Base-by-base conservation (phyloP, 2,113 vertebrate species). In the Halichoerus grypus region DNA sequence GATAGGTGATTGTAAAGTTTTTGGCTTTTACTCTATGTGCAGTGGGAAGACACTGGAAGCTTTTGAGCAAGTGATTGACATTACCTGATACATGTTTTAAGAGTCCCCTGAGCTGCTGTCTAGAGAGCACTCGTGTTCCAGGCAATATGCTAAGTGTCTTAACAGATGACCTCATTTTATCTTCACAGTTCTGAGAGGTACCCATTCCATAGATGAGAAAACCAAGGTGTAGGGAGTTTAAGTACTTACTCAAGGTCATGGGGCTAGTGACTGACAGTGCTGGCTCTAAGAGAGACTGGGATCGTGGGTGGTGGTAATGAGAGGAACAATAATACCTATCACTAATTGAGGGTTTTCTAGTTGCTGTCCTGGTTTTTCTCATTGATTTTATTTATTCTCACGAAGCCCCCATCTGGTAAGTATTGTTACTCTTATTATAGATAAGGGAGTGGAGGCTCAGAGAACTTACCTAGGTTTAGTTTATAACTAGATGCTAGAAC, bases 361-460 rank as follows among this genome's bases (percentile, higher is more conserved):
- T 21, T 51, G 26, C n/a, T 83, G 77, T 13, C 4, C 13, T 79
- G 28, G 24, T 19, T 86, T 86, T 84, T 67, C 61, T 89, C 16
- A 53, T 83, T 42, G 83, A 61, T 85, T 90, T 95, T 67, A 59
- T 63, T 97, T 88, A 24, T 88, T 95, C 65, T 77, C 49, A 90
- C 12, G 90, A 24, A 57, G 77, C 82, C 7, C 28, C 31, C 84
- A 39, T 90, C 49, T 36, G 53, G 12, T 51, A 80, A 5, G 21
- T 31, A 59, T 49, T 77, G 18, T 14, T 88, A 61, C 22, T 11
- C 12, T 93, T 74, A 55, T 88, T 94, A 80, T 36, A n/a, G 18
- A 46, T 2, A 33, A 97, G 76, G 28, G 71, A 59, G 93, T 31
- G 3, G 63, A 89, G 82, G 84, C 39, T 86, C 46, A 71, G 36